Base-by-base conservation (phyloP, 2,888 invertebrate genomes). In the Brachynemurus nebulosus region DNA sequence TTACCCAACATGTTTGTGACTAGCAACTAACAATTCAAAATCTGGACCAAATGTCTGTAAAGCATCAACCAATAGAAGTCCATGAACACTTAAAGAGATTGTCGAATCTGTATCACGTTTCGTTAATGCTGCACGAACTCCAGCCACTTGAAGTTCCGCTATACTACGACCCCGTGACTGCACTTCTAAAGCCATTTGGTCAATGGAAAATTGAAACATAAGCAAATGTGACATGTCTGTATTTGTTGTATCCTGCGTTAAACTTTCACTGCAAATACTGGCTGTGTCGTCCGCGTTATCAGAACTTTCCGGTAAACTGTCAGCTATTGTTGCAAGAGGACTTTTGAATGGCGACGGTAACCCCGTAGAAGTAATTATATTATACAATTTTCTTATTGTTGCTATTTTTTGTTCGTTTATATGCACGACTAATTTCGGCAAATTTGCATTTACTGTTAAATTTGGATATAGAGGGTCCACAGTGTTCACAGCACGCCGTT, bases 31-130 rank as follows among this genome's bases (percentile, higher is more conserved):
- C 41, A 96, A 69, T 63, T 95, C 95, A 68, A 92, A 96, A 70
- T 96, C 95, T 0, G 85, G 84, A 0, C 96, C 95, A 64, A 88
- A 91, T 12, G 90, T 90, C 67, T 96, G 95, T 61, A 95, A 71
- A 40, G 95, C 95, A 68, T 96, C 96, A 3, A 91, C 95, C 44
- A 96, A 67, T 45, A 96, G 70, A 53, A 96, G 70, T 55, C 92
- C 90, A 65, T 93, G 93, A 39, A 96, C 91, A 9, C 89, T 88
- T 48, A 95, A 74, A 2, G 84, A 78, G 33, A 91, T 69, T 52
- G 80, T 78, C 4, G 80, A 72, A 60, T 90, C 86, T 14, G 72
- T 72, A 0, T 81, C 76, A 30, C 86, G 72, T 59, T 82, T 81
- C 19, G 80, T 80, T 50, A 83, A 69, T 6, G 82, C 78, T 25